Evolutionary conservation across 2,888 invertebrate genomes (phyloP).

Genomic region (Trissolcus brochymenae): DNA sequence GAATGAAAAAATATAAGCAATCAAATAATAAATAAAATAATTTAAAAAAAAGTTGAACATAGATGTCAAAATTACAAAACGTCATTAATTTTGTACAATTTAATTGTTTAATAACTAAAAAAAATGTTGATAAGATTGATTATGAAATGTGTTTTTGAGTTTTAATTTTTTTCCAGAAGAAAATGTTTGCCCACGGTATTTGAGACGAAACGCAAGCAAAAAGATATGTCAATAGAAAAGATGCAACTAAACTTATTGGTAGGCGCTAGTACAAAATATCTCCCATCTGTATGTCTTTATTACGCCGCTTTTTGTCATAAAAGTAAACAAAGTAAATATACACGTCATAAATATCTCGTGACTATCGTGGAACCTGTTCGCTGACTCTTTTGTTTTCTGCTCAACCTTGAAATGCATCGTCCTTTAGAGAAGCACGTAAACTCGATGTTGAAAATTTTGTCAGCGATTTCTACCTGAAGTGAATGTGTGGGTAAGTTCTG

Average conservation of each 20-base stretch:
- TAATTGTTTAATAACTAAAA: neutral
- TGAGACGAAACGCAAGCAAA: constrained; percentile 4
- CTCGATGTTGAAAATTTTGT: constrained; percentile 15
- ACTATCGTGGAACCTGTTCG: constrained; percentile 45
- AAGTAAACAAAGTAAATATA: constrained; percentile 9
- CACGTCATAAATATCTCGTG: constrained; percentile 50
- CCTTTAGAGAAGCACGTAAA: constrained; percentile 44
- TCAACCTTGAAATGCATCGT: constrained; percentile 53
- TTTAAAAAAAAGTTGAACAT: too few species aligned
- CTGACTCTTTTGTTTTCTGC: constrained; percentile 37
- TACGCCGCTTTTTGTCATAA: constrained; percentile 23
- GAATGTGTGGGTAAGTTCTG: constrained; percentile 25
- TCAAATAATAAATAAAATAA: too few species aligned
- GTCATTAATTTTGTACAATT: too few species aligned
- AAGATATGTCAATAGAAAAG: constrained; percentile 6
- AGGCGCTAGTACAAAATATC: constrained; percentile 26
- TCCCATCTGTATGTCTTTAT: constrained; percentile 37
- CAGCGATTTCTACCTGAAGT: constrained; percentile 8
- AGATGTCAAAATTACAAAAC: too few species aligned
- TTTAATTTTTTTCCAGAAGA: neutral
- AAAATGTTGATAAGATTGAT: neutral
- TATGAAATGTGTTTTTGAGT: neutral
- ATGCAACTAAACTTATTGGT: constrained; percentile 9
- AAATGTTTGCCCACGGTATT: constrained; percentile 1
- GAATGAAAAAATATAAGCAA: too few species aligned